Percentiles rank a stretch among this genome's conserved stretches.
Evolutionary conservation across 64 coral and sea anemone genomes (phyloP).

Genomic region (Porites lutea): DNA sequence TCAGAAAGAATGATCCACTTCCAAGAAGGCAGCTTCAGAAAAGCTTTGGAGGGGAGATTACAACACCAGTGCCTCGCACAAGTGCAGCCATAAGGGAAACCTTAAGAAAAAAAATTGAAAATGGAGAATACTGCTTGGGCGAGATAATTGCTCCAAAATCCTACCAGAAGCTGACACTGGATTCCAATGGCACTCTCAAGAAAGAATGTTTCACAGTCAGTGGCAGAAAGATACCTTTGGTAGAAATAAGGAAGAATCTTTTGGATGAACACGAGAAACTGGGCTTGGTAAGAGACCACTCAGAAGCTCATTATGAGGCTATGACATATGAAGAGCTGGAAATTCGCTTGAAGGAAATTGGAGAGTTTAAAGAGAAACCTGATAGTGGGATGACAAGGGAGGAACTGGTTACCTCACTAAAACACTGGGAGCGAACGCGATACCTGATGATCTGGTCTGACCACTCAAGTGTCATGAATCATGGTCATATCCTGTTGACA

Average conservation of each 20-base stretch:
- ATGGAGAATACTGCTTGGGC: constrained; percentile 44
- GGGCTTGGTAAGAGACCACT: constrained; percentile 26
- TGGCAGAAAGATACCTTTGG: constrained; percentile 30
- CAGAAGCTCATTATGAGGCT: not conserved
- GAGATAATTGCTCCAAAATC: constrained; percentile 16
- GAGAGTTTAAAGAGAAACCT: too few species aligned
- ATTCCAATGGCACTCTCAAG: constrained; percentile 15
- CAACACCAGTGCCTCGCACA: constrained; percentile 48
- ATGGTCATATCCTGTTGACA: constrained; percentile 48
- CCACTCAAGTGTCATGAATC: constrained; percentile 50
- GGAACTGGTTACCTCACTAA: not conserved
- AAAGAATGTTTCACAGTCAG: constrained; percentile 32
- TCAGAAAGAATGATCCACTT: constrained; percentile 31
- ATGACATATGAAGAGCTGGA: constrained; percentile 8
- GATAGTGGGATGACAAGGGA: not conserved
- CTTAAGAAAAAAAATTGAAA: constrained; percentile 9
- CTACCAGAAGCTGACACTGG: constrained; percentile 25
- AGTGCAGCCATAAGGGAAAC: constrained; percentile 29
- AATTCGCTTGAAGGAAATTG: too few species aligned
- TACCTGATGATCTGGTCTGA: constrained; percentile 59
- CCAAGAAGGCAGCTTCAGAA: constrained; percentile 20
- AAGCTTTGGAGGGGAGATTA: constrained; percentile 26
- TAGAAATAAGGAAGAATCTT: constrained; percentile 28
- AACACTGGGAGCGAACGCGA: constrained; percentile 8
- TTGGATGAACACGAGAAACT: constrained; percentile 9